phyloP scores from a whole-genome alignment of 1,140 invertebrate genomes.

The Conus ventricosus region DNA sequence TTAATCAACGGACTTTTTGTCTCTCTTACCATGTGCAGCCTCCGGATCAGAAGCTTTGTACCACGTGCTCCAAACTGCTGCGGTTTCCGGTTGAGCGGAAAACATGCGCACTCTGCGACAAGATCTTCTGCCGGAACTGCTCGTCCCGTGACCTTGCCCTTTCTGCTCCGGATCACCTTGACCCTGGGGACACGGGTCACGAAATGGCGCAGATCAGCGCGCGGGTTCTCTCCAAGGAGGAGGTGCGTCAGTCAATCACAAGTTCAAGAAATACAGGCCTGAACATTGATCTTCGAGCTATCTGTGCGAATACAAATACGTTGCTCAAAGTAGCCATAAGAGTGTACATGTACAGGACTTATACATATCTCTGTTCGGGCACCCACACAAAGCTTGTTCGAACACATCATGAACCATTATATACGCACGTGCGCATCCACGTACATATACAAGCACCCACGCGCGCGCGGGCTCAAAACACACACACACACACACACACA shows the following conservation, averaged over 20 bases:
- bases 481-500: slow-evolving; percentile 23
- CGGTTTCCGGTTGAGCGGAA: slow-evolving; percentile 33
- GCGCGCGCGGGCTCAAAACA: not conserved
- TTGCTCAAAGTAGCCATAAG: no score
- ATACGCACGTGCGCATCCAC: no score
- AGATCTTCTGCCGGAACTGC: slow-evolving; percentile 35
- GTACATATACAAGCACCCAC: not conserved
- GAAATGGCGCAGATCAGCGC: slow-evolving; percentile 13
- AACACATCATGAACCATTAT: no score
- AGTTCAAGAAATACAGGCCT: not conserved
- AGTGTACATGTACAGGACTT: no score
- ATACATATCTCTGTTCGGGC: no score
- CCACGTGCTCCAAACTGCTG: slow-evolving; percentile 23
- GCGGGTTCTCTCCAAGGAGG: slow-evolving; percentile 15
- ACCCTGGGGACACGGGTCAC: slow-evolving; percentile 29
- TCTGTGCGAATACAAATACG: not conserved
- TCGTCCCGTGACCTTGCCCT: slow-evolving; percentile 37
- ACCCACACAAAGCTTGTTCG: no score
- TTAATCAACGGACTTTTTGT: no score
- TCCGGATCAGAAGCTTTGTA: slow-evolving; percentile 29
- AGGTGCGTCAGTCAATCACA: not conserved
- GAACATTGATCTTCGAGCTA: not conserved
- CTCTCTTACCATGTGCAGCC: not conserved
- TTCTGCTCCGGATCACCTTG: slow-evolving; percentile 20
- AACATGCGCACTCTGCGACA: slow-evolving; percentile 28